phyloP scores from a whole-genome alignment of 2,888 invertebrate species.

The Drosophila prolongata region DNA sequence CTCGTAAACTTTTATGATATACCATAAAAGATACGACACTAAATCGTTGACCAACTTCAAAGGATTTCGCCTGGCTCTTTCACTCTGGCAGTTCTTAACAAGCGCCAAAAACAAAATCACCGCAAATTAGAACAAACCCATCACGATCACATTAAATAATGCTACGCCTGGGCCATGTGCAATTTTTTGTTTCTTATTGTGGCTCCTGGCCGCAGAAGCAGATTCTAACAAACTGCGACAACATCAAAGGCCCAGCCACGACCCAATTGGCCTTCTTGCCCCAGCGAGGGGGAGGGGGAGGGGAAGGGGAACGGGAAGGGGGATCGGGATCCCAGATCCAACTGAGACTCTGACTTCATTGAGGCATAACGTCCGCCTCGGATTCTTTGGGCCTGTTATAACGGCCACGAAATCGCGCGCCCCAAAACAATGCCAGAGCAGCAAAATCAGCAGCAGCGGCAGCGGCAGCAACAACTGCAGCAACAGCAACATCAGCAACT shows the following conservation, averaged over 20 bases:
- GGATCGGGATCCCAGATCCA: constrained; percentile 13
- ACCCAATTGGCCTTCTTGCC: constrained; percentile 48
- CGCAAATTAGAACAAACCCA: constrained; percentile 64
- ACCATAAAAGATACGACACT: constrained; percentile 39
- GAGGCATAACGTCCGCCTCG: constrained; percentile 44
- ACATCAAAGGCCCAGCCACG: constrained; percentile 51
- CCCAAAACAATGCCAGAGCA: constrained; percentile 48
- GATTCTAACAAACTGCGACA: constrained; percentile 57
- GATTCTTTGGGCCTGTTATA: constrained; percentile 50
- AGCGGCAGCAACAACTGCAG: neutral
- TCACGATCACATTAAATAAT: constrained; percentile 63
- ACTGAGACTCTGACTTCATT: constrained; percentile 30
- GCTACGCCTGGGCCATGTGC: constrained; percentile 27
- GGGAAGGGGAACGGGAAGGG: neutral
- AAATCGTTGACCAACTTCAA: constrained; percentile 44
- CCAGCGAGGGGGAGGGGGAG: neutral
- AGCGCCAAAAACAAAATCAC: constrained; percentile 54
- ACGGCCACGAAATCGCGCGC: constrained; percentile 56
- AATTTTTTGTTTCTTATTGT: constrained; percentile 10
- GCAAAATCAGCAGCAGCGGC: neutral
- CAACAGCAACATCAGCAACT: constrained; percentile 5
- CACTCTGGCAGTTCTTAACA: constrained; percentile 25
- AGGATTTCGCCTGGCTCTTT: constrained; percentile 33
- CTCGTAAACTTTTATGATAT: constrained; percentile 42
- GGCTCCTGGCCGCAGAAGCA: constrained; percentile 11